Evolutionary conservation across 2,113 vertebrate genomes (phyloP), one percentile per base, ranked within the genome.

Genomic region (Anolis sagrei): DNA sequence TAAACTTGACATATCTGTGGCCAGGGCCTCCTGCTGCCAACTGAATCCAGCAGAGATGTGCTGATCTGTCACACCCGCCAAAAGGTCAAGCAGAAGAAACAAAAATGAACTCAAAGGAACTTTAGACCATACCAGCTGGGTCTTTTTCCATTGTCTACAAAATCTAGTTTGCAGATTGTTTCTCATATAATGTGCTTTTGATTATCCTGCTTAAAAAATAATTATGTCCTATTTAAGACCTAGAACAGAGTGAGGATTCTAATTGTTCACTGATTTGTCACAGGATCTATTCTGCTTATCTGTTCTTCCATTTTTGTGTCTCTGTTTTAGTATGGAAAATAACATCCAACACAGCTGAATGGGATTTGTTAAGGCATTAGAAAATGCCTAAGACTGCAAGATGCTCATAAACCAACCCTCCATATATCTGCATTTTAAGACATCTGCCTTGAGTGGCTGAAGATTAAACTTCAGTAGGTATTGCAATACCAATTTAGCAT

Each of bases 1-100:
- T 78, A 36, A 21, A 54, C 68, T 61, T 79, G 84, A 85, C 68
- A 73, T 27, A 86, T 72, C 49, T 80, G 77, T 73, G 54, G 54
- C 54, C 58, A 64, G 13, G 7, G 58, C 2, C 14, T n/a, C 84
- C 73, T 74, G 54, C 34, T 49, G 54, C 58, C 58, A 64, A 39
- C 74, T 84, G 32, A 68, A 80, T 66, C 34, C 39, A 49, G 13
- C 76, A 58, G 54, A 79, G 62, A 73, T 16, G 36, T n/a, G 23
- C 25, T 58, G 16, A n/a, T 72, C 16, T n/a, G 49, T 36, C 48
- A 69, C 48, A 6, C 14, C 34, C 70, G 21, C 14, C 54, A 23
- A 39, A 73, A 82, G 25, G 39, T 79, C 36, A 85, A 32, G 27
- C 76, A 72, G 36, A 85, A 78, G 32, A 69, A 61, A 76, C 58